Evolutionary conservation across 2,113 vertebrate species (phyloP), one percentile per base, ranked within the genome.

Genomic region (Perognathus longimembris): DNA sequence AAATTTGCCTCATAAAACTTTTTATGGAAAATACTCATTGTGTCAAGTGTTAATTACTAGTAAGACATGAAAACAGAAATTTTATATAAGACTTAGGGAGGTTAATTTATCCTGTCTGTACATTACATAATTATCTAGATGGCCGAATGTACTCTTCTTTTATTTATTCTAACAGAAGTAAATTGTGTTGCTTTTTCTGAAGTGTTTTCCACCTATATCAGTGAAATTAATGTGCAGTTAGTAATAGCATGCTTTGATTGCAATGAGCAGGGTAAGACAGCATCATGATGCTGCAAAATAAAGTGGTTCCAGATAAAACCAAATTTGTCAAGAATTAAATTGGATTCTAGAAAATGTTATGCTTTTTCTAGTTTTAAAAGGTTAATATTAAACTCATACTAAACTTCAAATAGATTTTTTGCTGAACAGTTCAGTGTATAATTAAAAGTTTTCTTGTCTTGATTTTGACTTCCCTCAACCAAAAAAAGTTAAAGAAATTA

Each of bases 161-260:
- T 84, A 34, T 24, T 79, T 96, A 97, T 96, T 93, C 92, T 96
- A 96, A 96, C 50, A 54, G 50, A 54, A 54, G 50, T 54, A 54
- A 54, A 54, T 17, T 54, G 69, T 94, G 75, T 97, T 95, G 95
- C 81, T 82, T 97, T 92, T 87, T 97, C 85, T 83, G 59, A 88
- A 97, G 70, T 94, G 36, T 91, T 94, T 97, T 96, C 93, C 88
- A 95, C 79, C 96, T 95, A 96, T 88, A 97, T 95, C 57, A 45
- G 73, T 59, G 17, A 93, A 95, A 95, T 70, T 74, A 28, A 83
- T 75, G 85, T 89, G 34, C 14, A 89, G 42, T 85, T 45, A 86
- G 63, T 92, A 97, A 95, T 57, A 94, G 84, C 34, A 93, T 66
- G 34, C 79, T 77, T 64, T 11, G 92, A 66, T 22, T 4, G 45